Base-by-base conservation (phyloP, 2,797 vertebrate genomes). In the Geotrypetes seraphini region DNA sequence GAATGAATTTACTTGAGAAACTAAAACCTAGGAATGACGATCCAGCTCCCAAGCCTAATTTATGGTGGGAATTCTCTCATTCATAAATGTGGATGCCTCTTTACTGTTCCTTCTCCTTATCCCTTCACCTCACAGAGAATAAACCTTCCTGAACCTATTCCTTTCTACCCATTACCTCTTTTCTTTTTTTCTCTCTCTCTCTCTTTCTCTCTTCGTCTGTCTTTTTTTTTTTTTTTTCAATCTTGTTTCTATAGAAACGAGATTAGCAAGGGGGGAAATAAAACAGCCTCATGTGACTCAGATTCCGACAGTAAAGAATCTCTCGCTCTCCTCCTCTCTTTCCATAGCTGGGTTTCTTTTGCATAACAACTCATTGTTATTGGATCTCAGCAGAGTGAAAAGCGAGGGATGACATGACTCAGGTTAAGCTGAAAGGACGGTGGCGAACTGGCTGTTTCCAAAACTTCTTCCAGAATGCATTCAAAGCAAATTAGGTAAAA, bases 161-260 rank as follows among this genome's bases (percentile, higher is more conserved):
- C 44, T 47, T 63, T 71, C 54, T 46, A 34, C 43, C 48, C 59
- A 66, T 64, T 66, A 61, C 53, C 62, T 66, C 57, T 43, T 63
- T 55, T 47, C 53, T 50, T 62, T 55, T 42, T 46, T 41, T 25
- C 39, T 50, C 15, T 36, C 38, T 33, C 16, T 40, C 12, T 31
- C 27, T 33, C 26, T 5, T 23, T 39, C 39, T n/a, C n/a, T n/a
- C n/a, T n/a, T n/a, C n/a, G n/a, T n/a, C n/a, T n/a, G n/a, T n/a
- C n/a, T n/a, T n/a, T n/a, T n/a, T n/a, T n/a, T 36, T 32, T 47
- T 51, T 57, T 57, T 44, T 48, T 57, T 38, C 60, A 71, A 70
- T 74, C 71, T 69, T 70, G 71, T 75, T 78, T 71, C 71, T 74
- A 76, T 78, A 73, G 75, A 74, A 75, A 78, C 73, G 29, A 76